Conservation (phyloP, 2,888 invertebrate genomes). For the Eupithecia subfuscata region DNA sequence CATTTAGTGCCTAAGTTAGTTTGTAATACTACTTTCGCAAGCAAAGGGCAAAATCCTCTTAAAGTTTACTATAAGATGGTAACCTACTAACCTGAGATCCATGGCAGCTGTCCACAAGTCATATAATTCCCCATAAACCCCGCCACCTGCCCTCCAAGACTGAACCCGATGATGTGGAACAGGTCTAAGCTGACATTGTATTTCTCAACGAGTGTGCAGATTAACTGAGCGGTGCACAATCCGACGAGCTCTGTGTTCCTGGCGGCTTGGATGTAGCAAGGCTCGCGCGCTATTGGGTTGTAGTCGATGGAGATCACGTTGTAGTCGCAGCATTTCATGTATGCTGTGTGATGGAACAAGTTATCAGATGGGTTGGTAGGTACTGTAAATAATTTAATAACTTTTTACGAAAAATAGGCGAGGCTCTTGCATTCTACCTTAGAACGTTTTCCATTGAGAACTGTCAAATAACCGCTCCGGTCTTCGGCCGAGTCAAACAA, state of each 20-base stretch:
- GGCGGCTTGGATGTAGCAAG: conserved; percentile 85
- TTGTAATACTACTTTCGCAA: no score
- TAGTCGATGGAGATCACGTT: conserved; percentile 87
- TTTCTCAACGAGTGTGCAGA: conserved; percentile 77
- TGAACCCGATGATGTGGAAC: conserved; percentile 86
- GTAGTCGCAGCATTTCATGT: conserved; percentile 81
- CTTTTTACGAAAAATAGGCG: no score
- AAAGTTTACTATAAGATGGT: not conserved
- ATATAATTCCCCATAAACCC: conserved; percentile 80
- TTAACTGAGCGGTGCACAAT: conserved; percentile 84
- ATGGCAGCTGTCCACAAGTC: conserved; percentile 69
- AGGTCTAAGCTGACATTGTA: conserved; percentile 68
- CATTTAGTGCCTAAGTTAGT: no score
- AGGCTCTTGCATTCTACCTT: no score
- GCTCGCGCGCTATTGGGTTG: conserved; percentile 81
- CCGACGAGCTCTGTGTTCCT: conserved; percentile 84
- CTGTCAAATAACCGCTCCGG: no score
- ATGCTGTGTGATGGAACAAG: conserved; percentile 60
- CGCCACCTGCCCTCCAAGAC: conserved; percentile 85
- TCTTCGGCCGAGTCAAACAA: no score
- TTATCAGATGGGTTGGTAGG: not conserved
- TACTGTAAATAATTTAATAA: no score
- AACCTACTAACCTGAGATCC: conserved; percentile 81
- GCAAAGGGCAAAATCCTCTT: no score
- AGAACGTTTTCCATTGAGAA: no score